These are phyloP conservation scores for Alosa alosa DNA, from an alignment of 2,113 vertebrate species.

Conservation along the genomic window DNA sequence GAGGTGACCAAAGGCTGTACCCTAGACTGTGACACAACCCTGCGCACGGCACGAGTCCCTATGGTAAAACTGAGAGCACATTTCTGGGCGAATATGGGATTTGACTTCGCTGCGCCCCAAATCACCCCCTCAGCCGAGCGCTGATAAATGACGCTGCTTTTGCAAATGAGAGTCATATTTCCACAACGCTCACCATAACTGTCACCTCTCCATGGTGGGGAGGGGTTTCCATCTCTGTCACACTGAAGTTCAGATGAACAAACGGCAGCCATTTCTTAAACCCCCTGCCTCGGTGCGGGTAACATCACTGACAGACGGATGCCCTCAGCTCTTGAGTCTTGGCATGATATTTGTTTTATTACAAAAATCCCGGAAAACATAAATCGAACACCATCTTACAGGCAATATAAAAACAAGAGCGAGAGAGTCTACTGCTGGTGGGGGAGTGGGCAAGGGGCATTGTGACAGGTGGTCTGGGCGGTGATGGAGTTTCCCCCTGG, in stretches of 20 bases:
- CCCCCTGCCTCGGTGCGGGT: neutral
- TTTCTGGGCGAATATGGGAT: neutral
- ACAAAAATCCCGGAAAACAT: neutral
- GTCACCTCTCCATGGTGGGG: neutral
- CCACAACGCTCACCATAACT: neutral
- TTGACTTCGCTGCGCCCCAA: neutral
- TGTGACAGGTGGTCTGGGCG: constrained; percentile 4
- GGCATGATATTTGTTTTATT: constrained; percentile 7
- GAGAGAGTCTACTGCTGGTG: neutral
- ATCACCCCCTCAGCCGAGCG: neutral
- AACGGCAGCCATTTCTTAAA: neutral
- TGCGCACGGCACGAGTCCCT: neutral
- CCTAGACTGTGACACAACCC: no score
- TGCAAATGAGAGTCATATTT: constrained; percentile 21
- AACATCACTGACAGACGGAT: neutral
- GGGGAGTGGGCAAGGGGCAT: neutral
- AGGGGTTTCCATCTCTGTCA: neutral
- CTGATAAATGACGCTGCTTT: constrained; percentile 4
- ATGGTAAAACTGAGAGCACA: neutral
- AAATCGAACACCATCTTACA: neutral
- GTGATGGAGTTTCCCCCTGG: neutral
- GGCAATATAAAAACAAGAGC: neutral
- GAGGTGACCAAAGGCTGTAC: no score
- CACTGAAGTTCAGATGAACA: neutral
- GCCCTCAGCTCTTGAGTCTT: neutral